Evolutionary conservation across 2,797 vertebrate species (phyloP).

Genomic region (Botia kubotai): DNA sequence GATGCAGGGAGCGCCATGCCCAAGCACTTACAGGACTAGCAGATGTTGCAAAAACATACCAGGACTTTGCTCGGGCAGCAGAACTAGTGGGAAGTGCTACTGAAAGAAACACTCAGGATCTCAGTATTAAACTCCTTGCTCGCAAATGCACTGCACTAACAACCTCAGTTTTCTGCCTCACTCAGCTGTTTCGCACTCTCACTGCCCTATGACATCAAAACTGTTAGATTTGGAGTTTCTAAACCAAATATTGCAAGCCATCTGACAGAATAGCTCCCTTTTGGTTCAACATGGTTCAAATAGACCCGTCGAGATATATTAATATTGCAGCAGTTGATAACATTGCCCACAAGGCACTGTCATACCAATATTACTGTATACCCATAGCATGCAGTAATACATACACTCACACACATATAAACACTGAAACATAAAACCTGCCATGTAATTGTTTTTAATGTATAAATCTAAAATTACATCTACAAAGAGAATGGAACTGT

Average conservation of each 20-base stretch:
- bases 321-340: slow-evolving; percentile 5
- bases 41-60: slow-evolving; percentile 86
- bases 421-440: slow-evolving; percentile 19
- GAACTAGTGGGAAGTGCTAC: slow-evolving; percentile 78
- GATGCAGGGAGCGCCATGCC: slow-evolving; percentile 81
- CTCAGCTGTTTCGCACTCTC: slow-evolving; percentile 89
- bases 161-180: slow-evolving; percentile 90
- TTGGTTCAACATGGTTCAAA: slow-evolving; percentile 6
- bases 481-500: slow-evolving; percentile 8
- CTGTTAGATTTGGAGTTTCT: background rate
- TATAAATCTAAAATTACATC: background rate
- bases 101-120: slow-evolving; percentile 78
- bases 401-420: slow-evolving; percentile 35
- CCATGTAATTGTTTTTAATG: slow-evolving; percentile 23
- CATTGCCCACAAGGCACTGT: slow-evolving; percentile 47
- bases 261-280: slow-evolving; percentile 14
- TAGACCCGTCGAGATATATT: background rate
- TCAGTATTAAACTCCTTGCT: slow-evolving; percentile 86
- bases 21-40: slow-evolving; percentile 82
- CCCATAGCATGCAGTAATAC: slow-evolving; percentile 44
- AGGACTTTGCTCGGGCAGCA: slow-evolving; percentile 88
- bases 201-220: slow-evolving; percentile 74
- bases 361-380: slow-evolving; percentile 35
- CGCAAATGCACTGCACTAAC: slow-evolving; percentile 91
- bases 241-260: background rate